Evolutionary conservation across 2,888 invertebrate genomes (phyloP), one percentile per base, ranked within the genome.

Genomic region (Lutraria lutraria): DNA sequence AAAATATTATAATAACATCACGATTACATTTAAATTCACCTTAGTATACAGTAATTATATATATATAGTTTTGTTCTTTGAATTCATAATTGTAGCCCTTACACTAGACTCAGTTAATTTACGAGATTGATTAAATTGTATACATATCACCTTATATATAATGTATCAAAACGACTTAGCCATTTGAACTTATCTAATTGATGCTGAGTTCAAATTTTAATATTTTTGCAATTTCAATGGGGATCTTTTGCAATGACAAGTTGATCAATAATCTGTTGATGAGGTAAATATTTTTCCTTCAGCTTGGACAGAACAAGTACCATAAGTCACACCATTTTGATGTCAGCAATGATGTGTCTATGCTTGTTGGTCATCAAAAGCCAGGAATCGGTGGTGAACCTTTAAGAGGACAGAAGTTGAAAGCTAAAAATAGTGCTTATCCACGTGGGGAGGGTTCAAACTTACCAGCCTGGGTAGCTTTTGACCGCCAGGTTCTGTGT

Each of bases 391-490:
- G 98, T 89, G 97, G 98, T 0, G 97, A 97, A 81, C 97, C 97
- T 0, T 94, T 97, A 52, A 96, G 97, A 0, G 97, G 97, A 87
- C 97, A 97, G 90, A 97, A 97, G 15, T 95, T 97, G 0, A 96
- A 97, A 87, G 97, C 97, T 87, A 97, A 97, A 94, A 98, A 98
- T 0, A 98, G 98, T 0, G 96, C 98, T 82, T 98, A 98, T 96
- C 98, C 98, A 0, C 97, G 98, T 25, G 98, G 98, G 80, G 98
- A 98, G 95, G 98, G 98, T 0, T 97, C 98, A 0, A 98, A 98
- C 93, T 96, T 98, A 83, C 99, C 99, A 0, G 97, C 98, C 0
- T 99, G 99, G 99, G 97, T 99, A 86, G 98, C 98, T 89, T 98
- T 98, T 96, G 99, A 99, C 96, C 98, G 98, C 97, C 98, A 99